These are phyloP conservation scores for Cantharis flavilabris DNA, from an alignment of 2,888 invertebrate species.

Conservation along the genomic window DNA sequence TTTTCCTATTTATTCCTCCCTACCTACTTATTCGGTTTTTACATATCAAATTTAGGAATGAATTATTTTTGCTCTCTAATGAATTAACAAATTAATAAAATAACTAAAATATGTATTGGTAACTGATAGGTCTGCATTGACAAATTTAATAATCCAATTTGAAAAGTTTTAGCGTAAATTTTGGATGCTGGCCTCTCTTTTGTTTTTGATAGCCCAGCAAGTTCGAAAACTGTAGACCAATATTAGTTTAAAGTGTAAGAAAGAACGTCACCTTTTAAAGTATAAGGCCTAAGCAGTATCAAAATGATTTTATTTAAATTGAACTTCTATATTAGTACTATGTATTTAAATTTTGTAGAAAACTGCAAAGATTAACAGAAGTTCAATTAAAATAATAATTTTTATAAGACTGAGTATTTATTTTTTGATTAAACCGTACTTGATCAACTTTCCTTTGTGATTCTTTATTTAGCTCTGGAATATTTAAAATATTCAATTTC, in stretches of 20 bases:
- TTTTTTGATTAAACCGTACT: background rate
- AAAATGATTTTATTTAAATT: background rate
- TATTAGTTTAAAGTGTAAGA: background rate
- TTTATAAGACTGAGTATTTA: background rate
- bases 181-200: background rate
- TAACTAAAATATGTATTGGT: background rate
- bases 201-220: background rate
- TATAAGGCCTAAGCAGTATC: conserved; percentile 3
- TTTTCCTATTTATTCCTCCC: background rate
- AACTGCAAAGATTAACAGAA: background rate
- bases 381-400: conserved; percentile 5
- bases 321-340: background rate
- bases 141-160: background rate
- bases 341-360: background rate
- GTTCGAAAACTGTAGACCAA: background rate
- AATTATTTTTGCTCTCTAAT: background rate
- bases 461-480: background rate
- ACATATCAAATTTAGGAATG: background rate
- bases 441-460: background rate
- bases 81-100: background rate
- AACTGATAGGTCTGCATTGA: background rate
- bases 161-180: background rate
- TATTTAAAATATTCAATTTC: background rate
- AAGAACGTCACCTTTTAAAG: background rate
- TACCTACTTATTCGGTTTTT: background rate